A percentile compares a stretch with the other conserved stretches of the same genome.
Conservation (phyloP, 2,888 invertebrate genomes). For the Mythimna albipuncta region DNA sequence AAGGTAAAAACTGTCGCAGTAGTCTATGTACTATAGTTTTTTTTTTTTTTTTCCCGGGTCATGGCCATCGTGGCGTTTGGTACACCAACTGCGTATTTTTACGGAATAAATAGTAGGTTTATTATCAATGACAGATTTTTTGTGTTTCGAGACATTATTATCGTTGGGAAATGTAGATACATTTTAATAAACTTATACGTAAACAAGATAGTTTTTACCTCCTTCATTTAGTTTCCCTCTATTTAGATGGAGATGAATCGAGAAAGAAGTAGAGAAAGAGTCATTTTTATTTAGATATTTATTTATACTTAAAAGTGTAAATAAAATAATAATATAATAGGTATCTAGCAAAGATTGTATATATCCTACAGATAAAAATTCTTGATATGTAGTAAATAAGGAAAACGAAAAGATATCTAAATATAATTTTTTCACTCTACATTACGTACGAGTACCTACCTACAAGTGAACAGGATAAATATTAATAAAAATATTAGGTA, state of each 20-base stretch:
- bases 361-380: no score
- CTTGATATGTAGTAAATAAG: neutral
- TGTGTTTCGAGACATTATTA: no score
- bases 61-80: neutral
- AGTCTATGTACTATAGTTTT: neutral
- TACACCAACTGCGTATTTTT: neutral
- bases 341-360: no score
- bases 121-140: no score
- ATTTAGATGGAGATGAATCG: no score
- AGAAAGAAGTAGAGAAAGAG: neutral
- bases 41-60: no score
- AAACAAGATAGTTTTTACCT: no score
- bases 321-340: neutral
- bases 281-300: neutral
- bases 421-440: neutral
- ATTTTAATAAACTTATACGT: no score
- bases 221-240: no score
- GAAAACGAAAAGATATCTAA: neutral
- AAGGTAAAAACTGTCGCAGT: neutral
- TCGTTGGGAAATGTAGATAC: no score
- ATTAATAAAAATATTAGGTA: neutral
- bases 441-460: no score
- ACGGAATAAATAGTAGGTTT: neutral
- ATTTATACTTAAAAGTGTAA: neutral
- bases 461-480: conserved; percentile 4